phyloP scores from a whole-genome alignment of 1,140 invertebrate species.

The Capitella teleta region DNA sequence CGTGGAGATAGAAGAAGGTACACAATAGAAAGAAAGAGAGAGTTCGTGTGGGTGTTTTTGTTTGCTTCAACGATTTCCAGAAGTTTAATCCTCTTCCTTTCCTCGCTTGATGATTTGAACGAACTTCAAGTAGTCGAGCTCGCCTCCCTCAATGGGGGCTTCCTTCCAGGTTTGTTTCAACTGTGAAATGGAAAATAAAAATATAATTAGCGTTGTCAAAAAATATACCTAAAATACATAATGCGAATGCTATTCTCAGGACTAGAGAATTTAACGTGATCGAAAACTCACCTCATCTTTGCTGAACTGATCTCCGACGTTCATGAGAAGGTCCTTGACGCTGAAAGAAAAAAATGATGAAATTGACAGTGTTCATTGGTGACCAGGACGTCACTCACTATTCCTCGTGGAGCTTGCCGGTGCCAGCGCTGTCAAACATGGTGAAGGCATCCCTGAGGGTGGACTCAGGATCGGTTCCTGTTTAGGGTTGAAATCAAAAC shows the following conservation, averaged over 20 bases:
- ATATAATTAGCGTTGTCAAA: not conserved
- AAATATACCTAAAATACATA: too few relatives aligned
- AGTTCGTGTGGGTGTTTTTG: too few relatives aligned
- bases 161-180: conserved; percentile 90
- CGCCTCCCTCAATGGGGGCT: conserved; percentile 84
- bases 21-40: too few relatives aligned
- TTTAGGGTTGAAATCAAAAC: too few relatives aligned
- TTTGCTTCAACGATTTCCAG: too few relatives aligned
- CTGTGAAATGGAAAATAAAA: conserved; percentile 21
- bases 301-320: conserved; percentile 93
- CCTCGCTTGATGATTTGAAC: conserved; percentile 65
- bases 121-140: conserved; percentile 80
- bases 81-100: conserved; percentile 25
- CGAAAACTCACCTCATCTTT: conserved; percentile 63
- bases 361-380: not conserved
- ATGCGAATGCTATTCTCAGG: too few relatives aligned
- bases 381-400: conserved; percentile 7
- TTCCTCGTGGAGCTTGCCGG: conserved; percentile 23
- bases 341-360: conserved; percentile 42
- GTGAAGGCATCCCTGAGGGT: conserved; percentile 88
- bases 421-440: conserved; percentile 71
- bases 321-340: conserved; percentile 84
- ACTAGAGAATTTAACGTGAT: too few relatives aligned
- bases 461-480: conserved; percentile 83
- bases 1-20: too few relatives aligned